Evolutionary conservation across 2,888 invertebrate genomes (phyloP).

Genomic region (Cheilosia urbana): DNA sequence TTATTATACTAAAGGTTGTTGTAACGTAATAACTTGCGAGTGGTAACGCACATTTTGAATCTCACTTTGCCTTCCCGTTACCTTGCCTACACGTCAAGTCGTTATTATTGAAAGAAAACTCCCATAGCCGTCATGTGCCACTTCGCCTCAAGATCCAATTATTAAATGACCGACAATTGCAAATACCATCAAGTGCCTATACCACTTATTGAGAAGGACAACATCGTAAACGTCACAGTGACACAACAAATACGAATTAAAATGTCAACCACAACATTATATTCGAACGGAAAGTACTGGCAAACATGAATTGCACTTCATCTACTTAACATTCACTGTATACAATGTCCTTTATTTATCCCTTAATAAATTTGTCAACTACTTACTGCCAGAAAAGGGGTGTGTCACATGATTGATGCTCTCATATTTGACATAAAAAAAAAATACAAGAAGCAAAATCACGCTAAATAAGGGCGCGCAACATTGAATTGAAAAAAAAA

Average conservation of each 20-base stretch:
- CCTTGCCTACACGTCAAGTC: no score
- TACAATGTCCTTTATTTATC: constrained; percentile 62
- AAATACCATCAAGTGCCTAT: not conserved
- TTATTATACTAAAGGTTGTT: no score
- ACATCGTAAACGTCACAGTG: constrained; percentile 10
- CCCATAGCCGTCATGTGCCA: not conserved
- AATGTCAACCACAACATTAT: constrained; percentile 63
- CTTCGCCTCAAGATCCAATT: not conserved
- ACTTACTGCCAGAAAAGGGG: constrained; percentile 43
- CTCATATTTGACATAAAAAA: constrained; percentile 19
- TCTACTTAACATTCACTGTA: constrained; percentile 57
- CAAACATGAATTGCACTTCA: constrained; percentile 29
- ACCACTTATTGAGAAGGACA: not conserved
- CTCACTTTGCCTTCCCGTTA: no score
- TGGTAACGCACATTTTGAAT: no score
- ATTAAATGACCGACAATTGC: not conserved
- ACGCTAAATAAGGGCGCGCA: constrained; percentile 43
- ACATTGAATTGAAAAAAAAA: constrained; percentile 17
- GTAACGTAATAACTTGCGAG: no score
- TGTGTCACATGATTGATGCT: constrained; percentile 70
- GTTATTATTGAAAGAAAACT: no score
- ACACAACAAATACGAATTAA: constrained; percentile 8
- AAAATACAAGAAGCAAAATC: constrained; percentile 1
- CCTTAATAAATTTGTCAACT: constrained; percentile 71
- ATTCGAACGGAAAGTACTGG: not conserved